Evolutionary conservation across 37 sponge, comb jelly and placozoan species (phyloP).

Genomic region (Aplysina aerophoba): DNA sequence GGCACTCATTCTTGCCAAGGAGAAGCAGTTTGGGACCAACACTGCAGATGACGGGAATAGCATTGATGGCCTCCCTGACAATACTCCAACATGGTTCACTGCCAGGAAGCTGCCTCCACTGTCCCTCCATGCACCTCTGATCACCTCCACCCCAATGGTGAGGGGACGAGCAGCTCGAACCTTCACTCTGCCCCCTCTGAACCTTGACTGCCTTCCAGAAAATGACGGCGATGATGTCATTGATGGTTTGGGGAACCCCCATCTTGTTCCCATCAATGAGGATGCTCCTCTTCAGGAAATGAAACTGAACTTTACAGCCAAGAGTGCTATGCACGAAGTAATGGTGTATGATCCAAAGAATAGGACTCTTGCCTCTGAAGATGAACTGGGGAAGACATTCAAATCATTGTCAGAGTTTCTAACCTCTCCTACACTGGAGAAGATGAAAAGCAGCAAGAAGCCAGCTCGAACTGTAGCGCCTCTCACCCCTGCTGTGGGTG

Average conservation of each 20-base stretch:
- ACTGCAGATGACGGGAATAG: not conserved
- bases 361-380: not conserved
- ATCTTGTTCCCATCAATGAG: too few species aligned
- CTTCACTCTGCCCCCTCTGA: conserved; percentile 12
- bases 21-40: not conserved
- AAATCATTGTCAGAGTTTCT: not conserved
- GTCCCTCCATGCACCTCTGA: not conserved
- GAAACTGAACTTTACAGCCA: not conserved
- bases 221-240: not conserved
- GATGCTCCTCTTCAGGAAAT: not conserved
- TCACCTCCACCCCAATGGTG: not conserved
- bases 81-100: not conserved
- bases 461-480: too few species aligned
- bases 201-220: not conserved
- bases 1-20: conserved; percentile 16
- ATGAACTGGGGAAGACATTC: conserved; percentile 2
- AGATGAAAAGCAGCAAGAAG: not conserved
- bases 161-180: not conserved
- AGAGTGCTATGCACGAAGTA: not conserved
- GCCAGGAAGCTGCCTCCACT: not conserved
- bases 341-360: not conserved
- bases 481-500: too few species aligned
- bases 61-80: not conserved
- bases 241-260: not conserved
- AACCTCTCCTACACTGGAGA: not conserved